Base-by-base conservation (phyloP, 2,888 invertebrate genomes). In the Acrobasis repandana region DNA sequence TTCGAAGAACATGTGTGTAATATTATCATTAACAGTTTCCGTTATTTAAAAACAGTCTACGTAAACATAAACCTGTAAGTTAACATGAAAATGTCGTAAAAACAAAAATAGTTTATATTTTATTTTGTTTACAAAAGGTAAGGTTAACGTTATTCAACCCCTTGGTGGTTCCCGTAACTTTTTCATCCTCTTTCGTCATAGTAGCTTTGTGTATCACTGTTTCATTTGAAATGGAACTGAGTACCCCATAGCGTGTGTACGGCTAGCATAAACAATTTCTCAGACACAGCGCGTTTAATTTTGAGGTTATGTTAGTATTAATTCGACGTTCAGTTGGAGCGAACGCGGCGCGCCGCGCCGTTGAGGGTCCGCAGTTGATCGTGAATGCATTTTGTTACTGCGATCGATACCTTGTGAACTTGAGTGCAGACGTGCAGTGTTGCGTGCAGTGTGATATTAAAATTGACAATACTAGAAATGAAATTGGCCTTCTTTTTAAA, bases 291-390 rank as follows among this genome's bases (percentile, higher is more conserved):
- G 87, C 86, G 85, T 88, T 60, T 52, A 88, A 85, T 83, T 90
- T 90, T 90, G 83, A 91, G 90, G 91, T 92, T 90, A 90, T 88
- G 86, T 85, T 88, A 92, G 91, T 92, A 85, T 86, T 86, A 87
- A 86, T 83, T 83, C 84, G 76, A 80, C 89, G 77, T 84, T 83
- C 83, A 83, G 73, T 75, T 68, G 72, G 77, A 79, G 76, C 82
- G 88, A 76, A 88, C 89, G 90, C 83, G 79, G 70, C 66, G 66
- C 62, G 52, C 52, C 9, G 62, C 64, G 65, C 67, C 15, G 16
- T 43, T 33, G 68, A 61, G 62, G 63, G 64, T 67, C 46, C 67
- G 70, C 71, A 65, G 71, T 70, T 71, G 74, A 75, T 81, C 77
- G 79, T 77, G 71, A 75, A 75, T 82, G 79, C 75, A 77, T 77